Base-by-base conservation (phyloP, 2,797 vertebrate genomes). In the Sphenodon punctatus region DNA sequence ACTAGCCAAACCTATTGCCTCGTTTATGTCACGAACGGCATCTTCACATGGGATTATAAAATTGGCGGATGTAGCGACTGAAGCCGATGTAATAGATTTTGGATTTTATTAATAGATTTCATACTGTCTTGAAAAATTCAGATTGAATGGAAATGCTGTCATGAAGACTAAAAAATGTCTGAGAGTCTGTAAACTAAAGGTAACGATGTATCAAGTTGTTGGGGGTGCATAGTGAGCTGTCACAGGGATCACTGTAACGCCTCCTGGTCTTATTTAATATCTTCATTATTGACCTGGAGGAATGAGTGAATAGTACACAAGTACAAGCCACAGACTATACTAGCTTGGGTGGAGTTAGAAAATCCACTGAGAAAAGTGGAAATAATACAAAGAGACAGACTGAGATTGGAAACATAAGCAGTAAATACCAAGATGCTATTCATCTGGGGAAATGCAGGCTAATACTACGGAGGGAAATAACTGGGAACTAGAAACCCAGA, bases 1-100 rank as follows among this genome's bases (percentile, higher is more conserved):
- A 77, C 46, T 82, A 49, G 85, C 36, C 67, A 89, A 83, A 48
- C 41, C 67, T 3, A 1, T 82, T 90, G 78, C 75, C 70, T 84
- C 91, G 69, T 83, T 80, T 2, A 60, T 43, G 78, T 53, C 32
- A 56, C 16, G n/a, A 61, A 13, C 30, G 42, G 58, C 22, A 43
- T 78, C 16, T 14, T n/a, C 8, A 63, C 53, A 58, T 39, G 75
- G 65, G 81, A 77, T 67, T 78, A 78, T 72, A 38, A 73, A 70
- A 68, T 14, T 19, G 81, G 30, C 14, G 4, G 9, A 16, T 5
- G 9, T 11, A 71, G 30, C 14, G 48, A 53, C 34, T 64, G 55
- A 42, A 68, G 32, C n/a, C 72, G 43, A 23, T 22, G 27, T 19
- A 78, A 42, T 27, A 51, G 39, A 34, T 27, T 68, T 68, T 41